Conservation (phyloP, 2,113 vertebrate genomes). For the Periophthalmus modestus region DNA sequence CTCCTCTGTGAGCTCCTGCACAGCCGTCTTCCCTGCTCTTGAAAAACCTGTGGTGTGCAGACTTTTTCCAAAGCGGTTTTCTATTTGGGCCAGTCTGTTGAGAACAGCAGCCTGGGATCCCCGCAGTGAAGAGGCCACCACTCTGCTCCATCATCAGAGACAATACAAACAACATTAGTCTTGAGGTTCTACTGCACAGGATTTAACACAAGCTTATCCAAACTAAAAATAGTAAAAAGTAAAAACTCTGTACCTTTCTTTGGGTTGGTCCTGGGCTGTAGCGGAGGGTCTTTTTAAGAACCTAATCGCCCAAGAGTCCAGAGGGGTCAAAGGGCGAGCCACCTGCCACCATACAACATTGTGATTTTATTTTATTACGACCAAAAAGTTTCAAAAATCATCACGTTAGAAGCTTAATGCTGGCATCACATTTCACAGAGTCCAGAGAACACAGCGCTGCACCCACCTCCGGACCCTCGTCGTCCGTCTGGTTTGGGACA, state of each 20-base stretch:
- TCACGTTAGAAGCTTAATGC: background rate
- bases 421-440: background rate
- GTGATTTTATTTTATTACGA: background rate
- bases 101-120: background rate
- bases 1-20: background rate
- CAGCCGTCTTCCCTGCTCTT: background rate
- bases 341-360: constrained; percentile 14
- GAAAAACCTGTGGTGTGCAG: background rate
- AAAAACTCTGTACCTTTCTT: constrained; percentile 28
- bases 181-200: background rate
- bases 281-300: constrained; percentile 76
- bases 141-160: background rate
- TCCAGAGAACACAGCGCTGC: background rate
- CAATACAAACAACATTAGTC: background rate
- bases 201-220: background rate
- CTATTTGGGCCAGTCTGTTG: background rate
- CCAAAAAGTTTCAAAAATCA: background rate
- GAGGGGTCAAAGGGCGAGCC: constrained; percentile 36
- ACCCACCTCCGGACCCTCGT: background rate
- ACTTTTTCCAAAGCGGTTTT: constrained; percentile 1
- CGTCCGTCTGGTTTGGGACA: background rate
- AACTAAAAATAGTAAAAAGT: background rate
- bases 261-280: background rate
- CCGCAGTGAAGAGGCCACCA: background rate
- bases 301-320: constrained; percentile 56